Evolutionary conservation across 1,140 invertebrate species (phyloP), one percentile per base, ranked within the genome.

Genomic region (Bombus haemorrhoidalis): DNA sequence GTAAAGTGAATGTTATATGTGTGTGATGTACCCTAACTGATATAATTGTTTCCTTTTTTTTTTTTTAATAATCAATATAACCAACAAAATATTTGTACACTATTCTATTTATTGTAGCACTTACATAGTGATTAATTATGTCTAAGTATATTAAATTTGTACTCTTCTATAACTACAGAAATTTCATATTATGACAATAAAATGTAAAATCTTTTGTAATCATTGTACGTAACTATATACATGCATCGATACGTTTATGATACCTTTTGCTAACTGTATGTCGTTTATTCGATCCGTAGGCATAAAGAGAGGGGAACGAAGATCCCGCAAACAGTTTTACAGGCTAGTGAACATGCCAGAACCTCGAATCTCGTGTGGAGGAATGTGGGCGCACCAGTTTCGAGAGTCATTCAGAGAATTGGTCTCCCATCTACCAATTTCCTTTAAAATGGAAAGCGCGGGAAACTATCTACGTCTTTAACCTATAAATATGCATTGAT

Each of bases 381-480:
- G 91, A 92, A 93, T 93, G 91, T 92, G 91, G 91, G 92, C 90
- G 89, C 89, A 92, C 90, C 90, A 92, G 89, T 93, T 93, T 92
- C 77, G 81, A 91, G 89, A 92, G 81, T 91, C 91, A 91, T 93
- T 92, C 83, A 92, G 77, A 83, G 81, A 90, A 87, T 79, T 78
- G 81, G 79, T 77, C 87, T 68, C 39, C 80, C 84, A 85, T 89
- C 88, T 92, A 87, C 87, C 85, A 86, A 91, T 90, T 83, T 78
- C 81, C 80, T 75, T 69, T 71, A 43, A 59, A 68, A 80, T 25
- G 41, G 47, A 59, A 81, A 64, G 9, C n/a, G 66, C 80, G 73
- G 34, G 68, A 80, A 80, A 43, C 9, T 0, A 12, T 53, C 47
- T 12, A 37, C 18, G 9, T 66, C 10, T 5, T 8, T 76, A 76